A percentile compares a stretch with the other conserved stretches of the same genome.
phyloP scores from a whole-genome alignment of 2,797 vertebrate species.

The Enteromius afrohamiltoni region DNA sequence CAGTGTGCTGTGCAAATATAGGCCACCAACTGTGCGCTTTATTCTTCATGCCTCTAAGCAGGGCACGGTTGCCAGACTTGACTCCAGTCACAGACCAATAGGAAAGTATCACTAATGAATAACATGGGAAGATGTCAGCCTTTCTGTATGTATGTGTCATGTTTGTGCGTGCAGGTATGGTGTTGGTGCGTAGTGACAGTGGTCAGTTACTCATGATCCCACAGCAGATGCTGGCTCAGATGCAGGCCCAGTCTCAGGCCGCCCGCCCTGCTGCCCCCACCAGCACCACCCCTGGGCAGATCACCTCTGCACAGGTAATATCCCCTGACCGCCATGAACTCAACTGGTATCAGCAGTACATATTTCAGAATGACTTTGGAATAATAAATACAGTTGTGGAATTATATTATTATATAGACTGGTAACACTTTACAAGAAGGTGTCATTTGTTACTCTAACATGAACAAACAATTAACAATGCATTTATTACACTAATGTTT shows the following conservation, averaged over 20 bases:
- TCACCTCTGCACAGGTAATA: slow-evolving; percentile 87
- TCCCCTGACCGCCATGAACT: background rate
- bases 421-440: too few relatives aligned
- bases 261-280: slow-evolving; percentile 87
- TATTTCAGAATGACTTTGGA: background rate
- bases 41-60: slow-evolving; percentile 32
- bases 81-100: background rate
- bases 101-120: slow-evolving; percentile 6
- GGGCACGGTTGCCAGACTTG: slow-evolving; percentile 12
- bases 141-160: slow-evolving; percentile 10
- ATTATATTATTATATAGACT: background rate
- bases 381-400: background rate
- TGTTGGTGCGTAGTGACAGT: slow-evolving; percentile 91
- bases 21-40: slow-evolving; percentile 45
- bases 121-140: slow-evolving; percentile 12
- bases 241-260: slow-evolving; percentile 85
- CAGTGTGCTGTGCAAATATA: slow-evolving; percentile 40
- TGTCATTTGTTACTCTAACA: too few relatives aligned
- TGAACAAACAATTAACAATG: too few relatives aligned
- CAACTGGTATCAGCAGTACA: background rate
- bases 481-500: too few relatives aligned
- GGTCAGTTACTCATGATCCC: slow-evolving; percentile 95
- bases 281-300: slow-evolving; percentile 84
- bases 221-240: slow-evolving; percentile 94
- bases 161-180: slow-evolving; percentile 83